A percentile compares a stretch with the other conserved stretches of the same genome.
Conservation (phyloP, 2,888 invertebrate species). For the Lottia scabra region DNA sequence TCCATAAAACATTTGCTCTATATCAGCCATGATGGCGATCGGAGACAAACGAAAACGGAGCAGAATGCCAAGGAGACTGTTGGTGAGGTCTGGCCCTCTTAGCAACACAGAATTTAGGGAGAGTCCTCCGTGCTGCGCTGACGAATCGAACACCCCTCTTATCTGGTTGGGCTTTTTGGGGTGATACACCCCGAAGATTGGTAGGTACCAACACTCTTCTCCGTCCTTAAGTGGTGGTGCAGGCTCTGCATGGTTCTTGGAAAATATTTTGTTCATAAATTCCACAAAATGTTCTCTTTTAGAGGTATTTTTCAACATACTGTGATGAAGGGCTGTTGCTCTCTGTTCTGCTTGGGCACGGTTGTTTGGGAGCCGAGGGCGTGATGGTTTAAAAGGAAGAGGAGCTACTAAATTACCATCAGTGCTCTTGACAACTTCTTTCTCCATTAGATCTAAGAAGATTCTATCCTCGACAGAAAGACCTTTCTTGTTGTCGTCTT, state of each 20-base stretch:
- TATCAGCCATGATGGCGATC: conserved; percentile 29
- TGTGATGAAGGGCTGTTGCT: conserved; percentile 10
- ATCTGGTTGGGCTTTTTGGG: conserved; percentile 30
- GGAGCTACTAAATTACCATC: too few relatives aligned
- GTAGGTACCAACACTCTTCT: conserved; percentile 30
- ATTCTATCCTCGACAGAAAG: too few relatives aligned
- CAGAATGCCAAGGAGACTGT: conserved; percentile 32
- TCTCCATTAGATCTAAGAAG: too few relatives aligned
- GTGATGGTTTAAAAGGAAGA: too few relatives aligned
- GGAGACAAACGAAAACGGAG: conserved; percentile 26
- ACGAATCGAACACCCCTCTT: conserved; percentile 28
- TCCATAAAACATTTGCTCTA: conserved; percentile 35
- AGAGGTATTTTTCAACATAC: conserved; percentile 4
- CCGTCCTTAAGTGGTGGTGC: conserved; percentile 16
- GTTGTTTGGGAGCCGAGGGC: conserved; percentile 22
- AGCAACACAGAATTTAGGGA: conserved; percentile 26
- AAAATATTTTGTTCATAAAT: too few relatives aligned
- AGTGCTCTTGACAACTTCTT: too few relatives aligned
- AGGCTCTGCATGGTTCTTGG: conserved; percentile 30
- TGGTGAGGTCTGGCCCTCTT: conserved; percentile 30
- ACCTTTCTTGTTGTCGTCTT: too few relatives aligned
- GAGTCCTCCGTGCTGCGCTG: conserved; percentile 21
- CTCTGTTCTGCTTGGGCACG: conserved; percentile 18
- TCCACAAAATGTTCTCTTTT: too few relatives aligned
- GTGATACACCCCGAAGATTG: too few relatives aligned